phyloP scores from a whole-genome alignment of 2,888 invertebrate genomes.

The Drosophila niveifrons region DNA sequence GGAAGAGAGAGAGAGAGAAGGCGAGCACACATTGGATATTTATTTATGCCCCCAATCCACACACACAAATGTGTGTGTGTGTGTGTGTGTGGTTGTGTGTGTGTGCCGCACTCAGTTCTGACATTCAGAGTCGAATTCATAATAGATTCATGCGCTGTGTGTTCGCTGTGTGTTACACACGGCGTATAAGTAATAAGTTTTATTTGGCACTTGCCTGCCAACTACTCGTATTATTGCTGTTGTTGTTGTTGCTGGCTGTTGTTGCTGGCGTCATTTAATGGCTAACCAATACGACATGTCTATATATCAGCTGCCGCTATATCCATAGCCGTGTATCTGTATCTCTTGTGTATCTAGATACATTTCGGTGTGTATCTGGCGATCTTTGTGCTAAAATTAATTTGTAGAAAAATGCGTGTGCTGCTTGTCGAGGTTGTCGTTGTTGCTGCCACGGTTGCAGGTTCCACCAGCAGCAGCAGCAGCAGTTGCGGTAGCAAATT shows the following conservation, averaged over 20 bases:
- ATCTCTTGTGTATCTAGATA: conserved; percentile 63
- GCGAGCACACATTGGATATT: conserved; percentile 57
- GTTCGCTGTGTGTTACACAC: conserved; percentile 51
- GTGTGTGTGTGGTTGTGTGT: conserved; percentile 30
- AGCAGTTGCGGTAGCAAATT: conserved; percentile 75
- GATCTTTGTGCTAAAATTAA: conserved; percentile 80
- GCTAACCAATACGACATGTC: conserved; percentile 79
- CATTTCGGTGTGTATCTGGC: conserved; percentile 76
- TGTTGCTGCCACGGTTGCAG: conserved; percentile 26
- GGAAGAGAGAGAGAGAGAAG: not conserved
- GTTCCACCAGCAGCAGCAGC: conserved; percentile 56
- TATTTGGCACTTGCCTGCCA: conserved; percentile 80
- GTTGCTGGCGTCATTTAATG: conserved; percentile 77
- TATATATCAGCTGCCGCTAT: conserved; percentile 50
- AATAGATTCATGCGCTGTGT: conserved; percentile 75
- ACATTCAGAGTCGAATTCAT: conserved; percentile 81
- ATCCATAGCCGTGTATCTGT: conserved; percentile 45
- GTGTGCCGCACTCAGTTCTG: conserved; percentile 48
- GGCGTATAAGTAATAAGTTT: conserved; percentile 82
- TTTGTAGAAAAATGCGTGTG: conserved; percentile 82
- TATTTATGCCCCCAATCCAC: conserved; percentile 60
- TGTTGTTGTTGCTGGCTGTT: conserved; percentile 36
- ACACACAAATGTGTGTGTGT: conserved; percentile 21
- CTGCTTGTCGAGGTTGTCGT: conserved; percentile 57
- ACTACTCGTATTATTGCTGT: conserved; percentile 52